A percentile compares a stretch with the other conserved stretches of the same genome.
phyloP scores from a whole-genome alignment of 2,888 invertebrate genomes.

The Serrognathus titanus region DNA sequence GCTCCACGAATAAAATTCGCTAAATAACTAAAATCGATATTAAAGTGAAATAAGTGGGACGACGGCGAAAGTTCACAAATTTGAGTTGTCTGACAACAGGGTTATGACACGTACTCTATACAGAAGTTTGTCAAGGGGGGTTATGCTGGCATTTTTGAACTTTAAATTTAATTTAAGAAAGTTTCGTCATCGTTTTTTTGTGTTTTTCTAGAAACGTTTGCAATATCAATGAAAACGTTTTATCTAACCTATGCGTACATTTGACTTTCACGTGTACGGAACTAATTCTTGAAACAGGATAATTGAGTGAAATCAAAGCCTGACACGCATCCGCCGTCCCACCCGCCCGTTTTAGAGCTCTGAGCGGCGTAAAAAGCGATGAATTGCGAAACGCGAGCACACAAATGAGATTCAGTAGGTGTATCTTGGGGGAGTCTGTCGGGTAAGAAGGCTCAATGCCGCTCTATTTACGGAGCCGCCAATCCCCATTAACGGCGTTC shows the following conservation, averaged over 20 bases:
- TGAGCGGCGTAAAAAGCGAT: background rate
- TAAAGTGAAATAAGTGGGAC: no score
- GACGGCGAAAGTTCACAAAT: no score
- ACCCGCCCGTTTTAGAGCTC: constrained; percentile 12
- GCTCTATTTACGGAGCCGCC: constrained; percentile 50
- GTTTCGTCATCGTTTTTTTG: no score
- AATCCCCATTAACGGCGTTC: constrained; percentile 48
- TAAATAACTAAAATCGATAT: no score
- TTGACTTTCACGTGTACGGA: background rate
- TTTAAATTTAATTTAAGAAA: no score
- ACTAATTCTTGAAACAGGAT: background rate
- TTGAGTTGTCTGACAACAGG: no score
- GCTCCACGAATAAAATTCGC: no score
- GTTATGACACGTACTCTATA: no score
- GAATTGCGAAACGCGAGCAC: background rate
- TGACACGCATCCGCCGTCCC: background rate
- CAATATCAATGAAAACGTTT: background rate
- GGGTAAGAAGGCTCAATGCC: constrained; percentile 47
- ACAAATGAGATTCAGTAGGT: constrained; percentile 2
- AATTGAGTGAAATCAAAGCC: background rate
- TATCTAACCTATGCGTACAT: background rate
- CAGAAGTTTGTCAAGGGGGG: no score
- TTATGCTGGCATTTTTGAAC: no score
- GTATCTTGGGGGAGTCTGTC: constrained; percentile 2
- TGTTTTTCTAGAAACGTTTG: no score